Evolutionary conservation across 1,140 invertebrate genomes (phyloP).

Genomic region (Phenacoccus solenopsis): DNA sequence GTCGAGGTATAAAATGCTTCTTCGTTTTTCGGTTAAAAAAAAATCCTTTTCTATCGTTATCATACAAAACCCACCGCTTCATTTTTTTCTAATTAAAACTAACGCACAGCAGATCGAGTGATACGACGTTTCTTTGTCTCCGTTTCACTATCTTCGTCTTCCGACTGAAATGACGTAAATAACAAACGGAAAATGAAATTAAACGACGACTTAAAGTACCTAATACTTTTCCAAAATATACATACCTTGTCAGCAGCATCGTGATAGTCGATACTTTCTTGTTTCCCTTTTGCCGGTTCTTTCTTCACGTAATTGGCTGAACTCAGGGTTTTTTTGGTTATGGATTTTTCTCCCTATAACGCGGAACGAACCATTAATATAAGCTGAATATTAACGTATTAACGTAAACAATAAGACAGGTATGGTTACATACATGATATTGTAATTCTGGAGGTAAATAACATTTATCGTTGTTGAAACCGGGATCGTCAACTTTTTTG

Average conservation of each 20-base stretch:
- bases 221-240: no score
- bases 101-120: neutral
- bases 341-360: conserved; percentile 5
- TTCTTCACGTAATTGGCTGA: neutral
- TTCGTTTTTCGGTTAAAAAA: no score
- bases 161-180: neutral
- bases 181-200: no score
- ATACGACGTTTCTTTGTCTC: neutral
- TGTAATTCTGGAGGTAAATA: conserved; percentile 40
- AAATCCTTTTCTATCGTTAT: no score
- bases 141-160: neutral
- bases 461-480: conserved; percentile 48
- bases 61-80: no score
- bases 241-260: neutral
- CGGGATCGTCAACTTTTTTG: conserved; percentile 50
- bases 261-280: neutral
- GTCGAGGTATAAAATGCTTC: no score
- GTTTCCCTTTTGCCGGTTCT: neutral
- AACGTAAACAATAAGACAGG: neutral
- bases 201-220: no score
- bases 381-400: no score
- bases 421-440: conserved; percentile 22
- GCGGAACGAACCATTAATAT: neutral
- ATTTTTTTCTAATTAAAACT: no score
- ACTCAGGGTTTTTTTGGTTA: neutral